Evolutionary conservation across 2,888 invertebrate genomes (phyloP).

Genomic region (Trisateles emortualis): DNA sequence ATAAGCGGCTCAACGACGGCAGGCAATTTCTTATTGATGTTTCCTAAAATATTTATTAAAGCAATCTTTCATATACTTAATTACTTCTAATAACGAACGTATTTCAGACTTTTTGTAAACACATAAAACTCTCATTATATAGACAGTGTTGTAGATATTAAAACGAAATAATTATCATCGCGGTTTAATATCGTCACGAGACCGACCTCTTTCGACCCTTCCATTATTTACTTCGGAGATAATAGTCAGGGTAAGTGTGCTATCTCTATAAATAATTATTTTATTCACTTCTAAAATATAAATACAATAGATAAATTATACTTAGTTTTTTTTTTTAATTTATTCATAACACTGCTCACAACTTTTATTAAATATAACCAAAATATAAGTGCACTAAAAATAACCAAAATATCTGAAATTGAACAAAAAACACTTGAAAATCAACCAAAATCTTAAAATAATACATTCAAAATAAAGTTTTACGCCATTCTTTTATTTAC

Average conservation of each 20-base stretch:
- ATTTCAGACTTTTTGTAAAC: slow-evolving; percentile 11
- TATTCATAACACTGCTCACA: background rate
- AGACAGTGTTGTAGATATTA: slow-evolving; percentile 23
- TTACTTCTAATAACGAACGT: background rate
- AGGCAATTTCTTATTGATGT: background rate
- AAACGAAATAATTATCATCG: slow-evolving; percentile 38
- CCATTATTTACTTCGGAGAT: slow-evolving; percentile 34
- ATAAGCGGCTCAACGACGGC: slow-evolving; percentile 19
- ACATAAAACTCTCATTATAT: slow-evolving; percentile 8
- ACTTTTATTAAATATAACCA: no score
- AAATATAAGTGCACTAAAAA: background rate
- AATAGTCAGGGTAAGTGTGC: slow-evolving; percentile 26
- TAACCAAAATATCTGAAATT: background rate
- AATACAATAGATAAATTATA: background rate
- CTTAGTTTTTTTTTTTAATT: background rate
- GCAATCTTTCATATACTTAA: background rate
- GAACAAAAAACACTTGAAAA: background rate
- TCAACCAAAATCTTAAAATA: background rate
- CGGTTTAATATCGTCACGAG: slow-evolving; percentile 37
- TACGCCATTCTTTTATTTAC: slow-evolving; percentile 13
- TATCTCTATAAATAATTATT: slow-evolving; percentile 5
- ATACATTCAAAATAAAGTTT: slow-evolving; percentile 5
- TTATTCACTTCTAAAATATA: slow-evolving; percentile 18
- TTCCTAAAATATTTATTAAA: slow-evolving; percentile 3
- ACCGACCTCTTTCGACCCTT: slow-evolving; percentile 44